Evolutionary conservation across 1,140 invertebrate genomes (phyloP).

Genomic region (Bombyx mori): DNA sequence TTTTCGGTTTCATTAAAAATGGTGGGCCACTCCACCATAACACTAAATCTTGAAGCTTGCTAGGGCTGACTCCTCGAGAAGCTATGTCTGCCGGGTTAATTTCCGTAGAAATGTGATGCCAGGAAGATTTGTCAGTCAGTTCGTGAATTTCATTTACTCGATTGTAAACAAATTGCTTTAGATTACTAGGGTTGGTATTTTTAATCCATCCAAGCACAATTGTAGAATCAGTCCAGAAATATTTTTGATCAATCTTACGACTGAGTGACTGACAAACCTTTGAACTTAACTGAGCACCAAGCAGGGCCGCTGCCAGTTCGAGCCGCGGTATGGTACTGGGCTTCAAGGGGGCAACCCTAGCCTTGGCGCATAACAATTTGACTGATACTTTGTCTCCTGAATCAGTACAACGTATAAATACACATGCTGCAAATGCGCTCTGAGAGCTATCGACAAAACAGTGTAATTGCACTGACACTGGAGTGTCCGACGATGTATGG

Average conservation of each 20-base stretch:
- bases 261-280: conserved; percentile 4
- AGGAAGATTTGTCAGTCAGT: conserved; percentile 4
- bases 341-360: conserved; percentile 8
- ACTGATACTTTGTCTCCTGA: not conserved
- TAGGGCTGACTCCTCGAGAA: not conserved
- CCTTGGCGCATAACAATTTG: conserved; percentile 5
- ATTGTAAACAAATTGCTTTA: conserved; percentile 20
- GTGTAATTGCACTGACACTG: not conserved
- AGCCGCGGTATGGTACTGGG: conserved; percentile 15
- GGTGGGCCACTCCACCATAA: conserved; percentile 1
- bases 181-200: conserved; percentile 3
- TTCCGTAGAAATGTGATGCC: conserved; percentile 2
- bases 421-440: conserved; percentile 5
- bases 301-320: conserved; percentile 11
- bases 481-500: not conserved
- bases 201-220: conserved; percentile 18
- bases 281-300: conserved; percentile 9
- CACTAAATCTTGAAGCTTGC: not conserved
- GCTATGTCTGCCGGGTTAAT: not conserved
- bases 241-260: not conserved
- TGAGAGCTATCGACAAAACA: conserved; percentile 3
- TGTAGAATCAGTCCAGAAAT: conserved; percentile 19
- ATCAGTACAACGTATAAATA: conserved; percentile 1
- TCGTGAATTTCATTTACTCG: conserved; percentile 17
- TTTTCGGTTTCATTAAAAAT: not conserved